These are phyloP conservation scores for Macrostomum lignano DNA, from an alignment of 1,140 invertebrate species.

Conservation along the genomic window DNA sequence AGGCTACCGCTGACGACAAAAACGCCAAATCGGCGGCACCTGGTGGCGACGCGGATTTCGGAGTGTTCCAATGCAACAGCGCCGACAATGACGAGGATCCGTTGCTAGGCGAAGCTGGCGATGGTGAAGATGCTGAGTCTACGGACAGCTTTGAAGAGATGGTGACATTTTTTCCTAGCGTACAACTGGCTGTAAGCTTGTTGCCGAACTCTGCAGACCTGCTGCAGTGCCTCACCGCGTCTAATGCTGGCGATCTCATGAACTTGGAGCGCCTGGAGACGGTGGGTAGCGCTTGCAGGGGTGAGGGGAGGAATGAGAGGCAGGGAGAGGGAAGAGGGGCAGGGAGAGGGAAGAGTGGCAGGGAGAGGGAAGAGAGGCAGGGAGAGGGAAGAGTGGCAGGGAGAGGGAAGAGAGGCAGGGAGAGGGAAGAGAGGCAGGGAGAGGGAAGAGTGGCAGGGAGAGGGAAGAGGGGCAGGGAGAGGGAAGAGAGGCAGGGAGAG, in stretches of 20 bases:
- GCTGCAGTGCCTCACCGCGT: slow-evolving; percentile 85
- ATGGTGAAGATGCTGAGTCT: slow-evolving; percentile 6
- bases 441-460: too few species aligned
- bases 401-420: too few species aligned
- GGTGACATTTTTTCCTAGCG: neutral
- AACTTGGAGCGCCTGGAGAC: slow-evolving; percentile 88
- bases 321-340: too few species aligned
- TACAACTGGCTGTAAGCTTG: neutral
- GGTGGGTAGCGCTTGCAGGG: too few species aligned
- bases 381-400: too few species aligned
- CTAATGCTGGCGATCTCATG: slow-evolving; percentile 92
- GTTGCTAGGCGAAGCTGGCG: neutral
- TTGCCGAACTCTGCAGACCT: slow-evolving; percentile 37
- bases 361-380: too few species aligned
- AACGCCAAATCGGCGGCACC: slow-evolving; percentile 4
- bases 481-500: too few species aligned
- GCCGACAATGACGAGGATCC: neutral
- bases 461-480: too few species aligned
- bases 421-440: too few species aligned
- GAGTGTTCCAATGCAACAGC: neutral
- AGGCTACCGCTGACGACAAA: slow-evolving; percentile 6
- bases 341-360: too few species aligned
- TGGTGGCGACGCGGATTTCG: slow-evolving; percentile 6
- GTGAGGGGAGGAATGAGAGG: too few species aligned
- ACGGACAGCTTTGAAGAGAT: slow-evolving; percentile 10